Base-by-base conservation (phyloP, 2,113 vertebrate genomes). In the Rhabdomys dilectus region DNA sequence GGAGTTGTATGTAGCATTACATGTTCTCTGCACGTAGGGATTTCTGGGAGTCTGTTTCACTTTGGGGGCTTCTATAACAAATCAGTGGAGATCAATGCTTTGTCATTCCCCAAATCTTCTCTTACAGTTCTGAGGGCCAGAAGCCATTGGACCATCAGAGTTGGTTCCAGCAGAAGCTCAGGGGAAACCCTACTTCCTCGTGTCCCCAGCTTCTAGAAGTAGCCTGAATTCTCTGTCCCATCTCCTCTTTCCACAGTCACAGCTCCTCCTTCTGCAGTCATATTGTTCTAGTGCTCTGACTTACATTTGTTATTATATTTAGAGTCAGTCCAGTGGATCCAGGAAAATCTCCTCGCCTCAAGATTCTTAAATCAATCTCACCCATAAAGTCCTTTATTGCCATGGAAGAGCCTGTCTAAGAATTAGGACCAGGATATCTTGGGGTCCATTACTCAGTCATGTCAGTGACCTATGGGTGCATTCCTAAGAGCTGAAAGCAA, bases 331-430 rank as follows among this genome's bases (percentile, higher is more conserved):
- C 22, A 51, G 22, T n/a, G n/a, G 81, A 82, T 53, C 60, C 68
- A 24, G 64, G 78, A 92, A 93, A 92, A 84, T 66, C 73, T 89
- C 39, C 34, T 24, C 36, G 36, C 68, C 70, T 78, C 86, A 77
- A 94, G 39, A 82, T 42, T 36, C 36, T 75, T 91, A 91, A 90
- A 3, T 68, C 24, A 72, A 89, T 87, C 29, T 77, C 36, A 60
- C 29, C 45, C 93, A 1, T 82, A 92, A 95, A 92, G 89, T 36
- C 16, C 66, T 64, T 75, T 78, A 78, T 73, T 87, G 17, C 90
- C 58, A 75, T 29, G 62, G 48, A 89, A 84, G 39, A 34, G 60
- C n/a, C 76, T 64, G 64, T 36, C 42, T 51, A 76, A 75, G 58
- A 89, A 91, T 80, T 75, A 87, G 62, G 56, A 66, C 16, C 64